A percentile compares a stretch with the other conserved stretches of the same genome.
These are phyloP conservation scores for Mystacides longicornis DNA, from an alignment of 2,888 invertebrate genomes.

Conservation along the genomic window DNA sequence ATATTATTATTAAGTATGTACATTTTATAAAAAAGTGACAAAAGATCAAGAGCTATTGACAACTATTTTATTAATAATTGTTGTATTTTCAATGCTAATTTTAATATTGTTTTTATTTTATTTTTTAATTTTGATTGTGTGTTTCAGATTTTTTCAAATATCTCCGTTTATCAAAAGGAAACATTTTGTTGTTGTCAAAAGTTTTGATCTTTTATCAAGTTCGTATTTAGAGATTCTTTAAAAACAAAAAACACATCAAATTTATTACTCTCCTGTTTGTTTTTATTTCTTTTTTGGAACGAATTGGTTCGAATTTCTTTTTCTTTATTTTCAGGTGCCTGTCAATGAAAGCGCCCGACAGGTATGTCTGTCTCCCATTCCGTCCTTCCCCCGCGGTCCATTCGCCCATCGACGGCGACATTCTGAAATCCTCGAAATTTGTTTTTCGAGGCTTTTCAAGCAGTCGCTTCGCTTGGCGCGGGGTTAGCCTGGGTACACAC, in stretches of 20 bases:
- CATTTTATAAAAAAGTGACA: too few species aligned
- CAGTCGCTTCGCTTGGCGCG: conserved; percentile 8
- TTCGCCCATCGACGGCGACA: conserved; percentile 30
- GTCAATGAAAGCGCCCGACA: conserved; percentile 69
- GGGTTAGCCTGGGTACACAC: conserved; percentile 24
- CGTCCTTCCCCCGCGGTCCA: conserved; percentile 36
- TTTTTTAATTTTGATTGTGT: neutral
- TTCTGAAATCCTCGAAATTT: conserved; percentile 37
- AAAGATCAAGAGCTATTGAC: too few species aligned
- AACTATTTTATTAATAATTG: too few species aligned
- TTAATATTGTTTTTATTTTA: too few species aligned
- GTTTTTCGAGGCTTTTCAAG: conserved; percentile 9
- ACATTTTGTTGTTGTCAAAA: neutral
- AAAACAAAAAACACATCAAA: too few species aligned
- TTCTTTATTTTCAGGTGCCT: conserved; percentile 60
- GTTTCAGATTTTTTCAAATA: neutral
- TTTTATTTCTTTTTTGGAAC: conserved; percentile 43
- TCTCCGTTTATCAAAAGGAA: neutral
- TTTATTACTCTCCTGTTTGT: too few species aligned
- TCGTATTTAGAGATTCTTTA: too few species aligned
- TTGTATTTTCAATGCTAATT: too few species aligned
- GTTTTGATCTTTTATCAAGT: too few species aligned
- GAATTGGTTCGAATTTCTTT: conserved; percentile 57
- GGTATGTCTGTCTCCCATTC: conserved; percentile 50
- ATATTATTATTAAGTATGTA: too few species aligned